These are phyloP conservation scores for Chrysopilus asiliformis DNA, from an alignment of 2,888 invertebrate genomes.

Conservation along the genomic window DNA sequence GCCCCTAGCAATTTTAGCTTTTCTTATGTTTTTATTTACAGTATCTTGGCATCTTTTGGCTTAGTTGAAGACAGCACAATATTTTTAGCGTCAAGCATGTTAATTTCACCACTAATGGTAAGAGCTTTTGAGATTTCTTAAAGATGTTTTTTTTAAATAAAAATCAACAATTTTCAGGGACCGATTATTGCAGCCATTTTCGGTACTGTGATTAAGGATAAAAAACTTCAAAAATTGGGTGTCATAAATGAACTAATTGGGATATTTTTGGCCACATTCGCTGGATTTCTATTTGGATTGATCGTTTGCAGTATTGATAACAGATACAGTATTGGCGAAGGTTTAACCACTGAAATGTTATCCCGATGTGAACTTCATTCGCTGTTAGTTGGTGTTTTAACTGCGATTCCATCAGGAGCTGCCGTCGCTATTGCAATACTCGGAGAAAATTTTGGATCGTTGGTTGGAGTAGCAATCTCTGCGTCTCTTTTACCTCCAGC, in stretches of 20 bases:
- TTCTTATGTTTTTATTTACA: conserved; percentile 26
- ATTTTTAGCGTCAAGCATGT: conserved; percentile 63
- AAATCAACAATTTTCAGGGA: conserved; percentile 37
- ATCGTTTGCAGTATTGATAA: conserved; percentile 43
- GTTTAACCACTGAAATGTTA: conserved; percentile 54
- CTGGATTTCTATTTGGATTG: conserved; percentile 56
- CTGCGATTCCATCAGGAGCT: conserved; percentile 66
- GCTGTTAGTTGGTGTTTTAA: conserved; percentile 53
- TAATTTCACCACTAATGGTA: conserved; percentile 69
- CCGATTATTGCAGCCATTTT: conserved; percentile 66
- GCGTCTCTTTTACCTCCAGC: conserved; percentile 68
- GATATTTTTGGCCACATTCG: conserved; percentile 47
- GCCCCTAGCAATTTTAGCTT: too few relatives aligned
- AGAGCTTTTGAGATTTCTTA: conserved; percentile 11
- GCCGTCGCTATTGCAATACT: conserved; percentile 63
- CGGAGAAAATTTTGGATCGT: conserved; percentile 63
- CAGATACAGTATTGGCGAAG: conserved; percentile 43
- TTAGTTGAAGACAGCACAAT: conserved; percentile 61
- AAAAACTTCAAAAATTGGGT: conserved; percentile 47
- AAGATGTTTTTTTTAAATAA: background rate
- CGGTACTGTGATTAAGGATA: conserved; percentile 55
- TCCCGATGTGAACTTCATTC: conserved; percentile 51
- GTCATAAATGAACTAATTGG: conserved; percentile 54
- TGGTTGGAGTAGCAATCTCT: conserved; percentile 72
- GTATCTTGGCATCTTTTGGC: conserved; percentile 57